phyloP scores from a whole-genome alignment of 2,113 vertebrate species.

The Falcunculus frontatus region DNA sequence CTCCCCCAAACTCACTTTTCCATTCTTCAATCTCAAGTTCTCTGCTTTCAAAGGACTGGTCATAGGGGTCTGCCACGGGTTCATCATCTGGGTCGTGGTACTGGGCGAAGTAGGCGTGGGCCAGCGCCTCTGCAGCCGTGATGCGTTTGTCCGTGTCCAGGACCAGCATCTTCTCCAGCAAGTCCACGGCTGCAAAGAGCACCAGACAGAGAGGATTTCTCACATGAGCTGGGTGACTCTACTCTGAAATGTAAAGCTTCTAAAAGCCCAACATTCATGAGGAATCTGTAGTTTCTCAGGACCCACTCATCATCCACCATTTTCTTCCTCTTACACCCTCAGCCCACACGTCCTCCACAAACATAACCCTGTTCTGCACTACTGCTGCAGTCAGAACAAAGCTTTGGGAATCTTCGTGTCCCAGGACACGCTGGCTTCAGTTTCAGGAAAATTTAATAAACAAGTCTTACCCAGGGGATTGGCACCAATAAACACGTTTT shows the following conservation, averaged over 20 bases:
- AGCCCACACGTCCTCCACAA: neutral
- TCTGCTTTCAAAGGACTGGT: conserved; percentile 96
- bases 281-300: neutral
- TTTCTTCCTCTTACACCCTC: neutral
- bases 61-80: conserved; percentile 93
- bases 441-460: neutral
- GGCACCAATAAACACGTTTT: conserved; percentile 95
- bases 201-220: neutral
- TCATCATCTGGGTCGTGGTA: conserved; percentile 97
- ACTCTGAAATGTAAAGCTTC: fast-evolving
- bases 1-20: conserved; percentile 83
- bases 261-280: neutral
- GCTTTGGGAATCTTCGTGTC: neutral
- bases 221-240: neutral
- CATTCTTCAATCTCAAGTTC: conserved; percentile 97
- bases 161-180: conserved; percentile 97
- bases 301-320: neutral
- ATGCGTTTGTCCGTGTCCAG: conserved; percentile 96
- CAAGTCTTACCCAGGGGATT: conserved; percentile 88
- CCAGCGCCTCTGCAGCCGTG: conserved; percentile 90
- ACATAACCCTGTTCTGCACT: neutral
- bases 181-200: conserved; percentile 83
- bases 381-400: neutral
- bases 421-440: neutral
- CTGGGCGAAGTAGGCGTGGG: conserved; percentile 91